Base-by-base conservation (phyloP, 2,888 invertebrate genomes). In the Blastobasis lacticolella region DNA sequence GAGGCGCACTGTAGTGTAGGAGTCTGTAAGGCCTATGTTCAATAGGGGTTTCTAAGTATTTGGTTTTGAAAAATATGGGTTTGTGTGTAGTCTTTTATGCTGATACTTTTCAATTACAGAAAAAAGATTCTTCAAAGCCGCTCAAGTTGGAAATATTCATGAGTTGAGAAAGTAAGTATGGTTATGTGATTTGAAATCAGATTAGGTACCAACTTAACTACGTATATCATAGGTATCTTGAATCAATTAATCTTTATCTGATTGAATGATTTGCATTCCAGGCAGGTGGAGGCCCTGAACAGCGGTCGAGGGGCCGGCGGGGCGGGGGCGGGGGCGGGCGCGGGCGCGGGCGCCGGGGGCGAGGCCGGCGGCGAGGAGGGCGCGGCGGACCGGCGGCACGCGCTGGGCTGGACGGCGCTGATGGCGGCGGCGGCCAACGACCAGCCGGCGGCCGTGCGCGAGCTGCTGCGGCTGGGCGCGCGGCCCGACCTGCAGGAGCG, bases 391-490 rank as follows among this genome's bases (percentile, higher is more conserved):
- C 71, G 78, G 48, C 89, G 93, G 9, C 96, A 97, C 82, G 66
- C 88, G 37, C 85, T 96, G 47, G 97, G 97, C 49, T 97, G 97
- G 97, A 95, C 95, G 9, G 91, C 95, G 37, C 86, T 97, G 40
- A 95, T 96, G 84, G 91, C 93, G 48, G 97, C 97, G 41, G 93
- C 94, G 7, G 93, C 96, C 42, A 95, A 95, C 82, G 92, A 92
- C 57, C 91, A 91, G 68, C 64, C 83, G 10, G 89, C 90, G 10
- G 89, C 89, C 53, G 90, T 93, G 37, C 84, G 86, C 63, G 84
- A 91, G 59, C 80, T 95, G 54, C 73, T 94, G 51, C 83, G 90
- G n/a, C 89, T 91, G 50, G 96, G 96, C n/a, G 96, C 95, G 37
- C 92, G 95, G 71, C 91, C 93, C 1, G 93, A 96, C 79, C 67